These are phyloP conservation scores for Micromussa lordhowensis DNA, from an alignment of 92 coral and sea anemone species.

Conservation along the genomic window DNA sequence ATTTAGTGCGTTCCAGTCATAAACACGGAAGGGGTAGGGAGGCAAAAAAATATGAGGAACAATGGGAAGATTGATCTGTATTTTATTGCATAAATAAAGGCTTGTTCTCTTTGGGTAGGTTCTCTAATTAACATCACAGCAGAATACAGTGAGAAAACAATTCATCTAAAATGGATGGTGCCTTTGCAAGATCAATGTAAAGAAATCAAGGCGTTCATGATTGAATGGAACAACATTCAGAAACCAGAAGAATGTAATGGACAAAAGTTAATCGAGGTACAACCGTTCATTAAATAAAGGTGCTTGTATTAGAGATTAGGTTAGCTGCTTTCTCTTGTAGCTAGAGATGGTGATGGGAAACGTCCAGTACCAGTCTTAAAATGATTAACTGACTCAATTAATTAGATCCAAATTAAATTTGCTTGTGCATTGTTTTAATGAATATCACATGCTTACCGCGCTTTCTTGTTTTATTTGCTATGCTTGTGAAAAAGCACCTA, in stretches of 20 bases:
- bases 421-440: no score
- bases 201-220: not conserved
- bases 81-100: not conserved
- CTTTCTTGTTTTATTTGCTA: no score
- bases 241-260: slow-evolving; percentile 28
- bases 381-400: no score
- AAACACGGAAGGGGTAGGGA: no score
- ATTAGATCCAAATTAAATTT: no score
- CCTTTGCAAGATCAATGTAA: slow-evolving; percentile 6
- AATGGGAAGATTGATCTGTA: not conserved
- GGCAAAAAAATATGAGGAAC: no score
- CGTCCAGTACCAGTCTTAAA: no score
- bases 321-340: not conserved
- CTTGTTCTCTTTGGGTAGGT: slow-evolving; percentile 11
- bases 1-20: no score
- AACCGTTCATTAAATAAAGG: not conserved
- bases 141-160: slow-evolving; percentile 21
- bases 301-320: not conserved
- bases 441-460: no score
- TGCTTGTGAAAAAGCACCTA: no score
- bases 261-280: not conserved
- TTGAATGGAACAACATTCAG: slow-evolving; percentile 27
- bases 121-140: slow-evolving; percentile 30
- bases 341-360: not conserved
- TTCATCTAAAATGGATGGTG: slow-evolving; percentile 10